Conservation (phyloP, 2,888 invertebrate species). For the Elmis aenea region DNA sequence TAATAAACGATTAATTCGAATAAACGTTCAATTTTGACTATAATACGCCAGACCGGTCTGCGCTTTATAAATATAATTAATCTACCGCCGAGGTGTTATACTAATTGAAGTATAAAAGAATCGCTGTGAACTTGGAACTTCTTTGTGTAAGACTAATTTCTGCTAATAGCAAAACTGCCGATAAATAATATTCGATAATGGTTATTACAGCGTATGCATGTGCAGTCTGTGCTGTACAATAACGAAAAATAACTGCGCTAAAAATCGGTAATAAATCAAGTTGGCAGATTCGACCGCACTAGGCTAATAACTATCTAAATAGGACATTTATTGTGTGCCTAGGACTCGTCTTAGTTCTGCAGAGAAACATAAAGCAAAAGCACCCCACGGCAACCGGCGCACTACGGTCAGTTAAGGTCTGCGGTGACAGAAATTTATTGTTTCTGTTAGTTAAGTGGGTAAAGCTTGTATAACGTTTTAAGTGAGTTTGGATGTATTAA, state of each 20-base stretch:
- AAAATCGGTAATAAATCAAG: conserved; percentile 11
- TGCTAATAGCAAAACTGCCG: too few relatives aligned
- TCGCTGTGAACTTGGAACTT: conserved; percentile 33
- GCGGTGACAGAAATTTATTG: not conserved
- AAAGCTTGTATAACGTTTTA: too few relatives aligned
- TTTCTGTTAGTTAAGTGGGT: not conserved
- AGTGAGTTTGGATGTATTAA: too few relatives aligned
- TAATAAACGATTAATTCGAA: conserved; percentile 38
- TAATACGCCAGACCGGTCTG: conserved; percentile 26
- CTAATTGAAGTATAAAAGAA: conserved; percentile 34
- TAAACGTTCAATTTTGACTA: conserved; percentile 37
- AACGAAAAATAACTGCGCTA: not conserved
- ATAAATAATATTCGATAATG: not conserved
- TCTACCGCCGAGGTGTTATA: conserved; percentile 30
- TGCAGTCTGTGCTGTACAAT: not conserved
- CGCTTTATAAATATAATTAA: conserved; percentile 32
- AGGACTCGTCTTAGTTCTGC: conserved; percentile 12
- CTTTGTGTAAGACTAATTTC: conserved; percentile 31
- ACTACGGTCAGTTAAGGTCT: not conserved
- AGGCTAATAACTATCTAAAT: conserved; percentile 18
- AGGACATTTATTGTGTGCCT: conserved; percentile 14
- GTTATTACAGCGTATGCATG: not conserved
- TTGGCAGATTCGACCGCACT: conserved; percentile 12
- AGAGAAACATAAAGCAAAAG: too few relatives aligned
- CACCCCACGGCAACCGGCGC: conserved; percentile 13